A percentile compares a stretch with the other conserved stretches of the same genome.
Conservation (phyloP, 2,113 vertebrate species). For the Noctilio leporinus region DNA sequence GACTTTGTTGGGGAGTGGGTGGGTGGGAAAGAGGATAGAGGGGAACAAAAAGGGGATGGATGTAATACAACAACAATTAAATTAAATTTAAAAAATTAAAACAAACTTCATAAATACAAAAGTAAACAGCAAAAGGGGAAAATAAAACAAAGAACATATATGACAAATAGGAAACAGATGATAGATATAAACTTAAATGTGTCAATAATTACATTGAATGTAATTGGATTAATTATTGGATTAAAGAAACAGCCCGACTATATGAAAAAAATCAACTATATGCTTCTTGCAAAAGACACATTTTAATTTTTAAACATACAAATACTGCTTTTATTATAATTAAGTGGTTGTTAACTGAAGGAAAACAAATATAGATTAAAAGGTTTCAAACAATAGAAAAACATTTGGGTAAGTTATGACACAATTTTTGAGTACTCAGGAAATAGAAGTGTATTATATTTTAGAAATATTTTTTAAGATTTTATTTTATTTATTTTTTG, state of each 20-base stretch:
- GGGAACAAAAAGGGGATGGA: no score
- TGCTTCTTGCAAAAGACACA: neutral
- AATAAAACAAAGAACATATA: neutral
- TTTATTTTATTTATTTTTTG: no score
- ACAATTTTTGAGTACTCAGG: conserved; percentile 63
- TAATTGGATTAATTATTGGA: neutral
- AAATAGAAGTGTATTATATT: conserved; percentile 73
- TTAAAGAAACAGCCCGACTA: neutral
- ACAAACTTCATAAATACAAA: neutral
- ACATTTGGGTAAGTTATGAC: conserved; percentile 60
- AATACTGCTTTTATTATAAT: conserved; percentile 49
- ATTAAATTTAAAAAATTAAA: no score
- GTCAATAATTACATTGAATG: neutral
- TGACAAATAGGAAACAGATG: neutral
- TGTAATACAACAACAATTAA: no score
- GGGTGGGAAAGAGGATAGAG: no score
- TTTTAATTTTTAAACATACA: conserved; percentile 48
- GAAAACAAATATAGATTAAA: conserved; percentile 29
- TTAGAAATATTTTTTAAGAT: no score
- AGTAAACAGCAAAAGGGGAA: no score
- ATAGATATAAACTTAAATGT: neutral
- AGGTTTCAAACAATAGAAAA: conserved; percentile 49
- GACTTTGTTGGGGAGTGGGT: no score
- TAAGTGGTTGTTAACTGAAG: conserved; percentile 37
- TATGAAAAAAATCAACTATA: neutral